Conservation (phyloP, 64 coral and sea anemone genomes). For the Orbicella faveolata region DNA sequence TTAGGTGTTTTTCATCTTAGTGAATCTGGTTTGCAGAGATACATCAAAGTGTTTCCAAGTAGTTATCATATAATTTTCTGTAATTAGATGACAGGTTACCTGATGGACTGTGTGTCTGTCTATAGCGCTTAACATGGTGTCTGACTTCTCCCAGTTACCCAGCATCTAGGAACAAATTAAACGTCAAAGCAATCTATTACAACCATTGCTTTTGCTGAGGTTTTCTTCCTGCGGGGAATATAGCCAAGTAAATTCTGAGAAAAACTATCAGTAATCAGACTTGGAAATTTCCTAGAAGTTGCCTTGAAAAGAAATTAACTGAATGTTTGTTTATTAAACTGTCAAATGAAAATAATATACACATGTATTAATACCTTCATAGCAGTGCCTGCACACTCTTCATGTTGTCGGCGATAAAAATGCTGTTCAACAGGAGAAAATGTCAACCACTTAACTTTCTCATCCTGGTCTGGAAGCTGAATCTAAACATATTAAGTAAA, state of each 20-base stretch:
- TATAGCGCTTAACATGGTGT: conserved; percentile 77
- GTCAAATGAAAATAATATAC: not conserved
- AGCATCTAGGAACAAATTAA: conserved; percentile 51
- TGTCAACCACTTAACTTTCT: conserved; percentile 69
- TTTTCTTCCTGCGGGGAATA: no score
- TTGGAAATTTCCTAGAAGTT: no score
- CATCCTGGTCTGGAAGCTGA: conserved; percentile 85
- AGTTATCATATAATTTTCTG: not conserved
- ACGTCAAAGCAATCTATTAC: no score
- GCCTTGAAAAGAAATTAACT: no score
- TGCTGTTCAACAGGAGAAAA: conserved; percentile 94
- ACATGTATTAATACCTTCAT: conserved; percentile 37
- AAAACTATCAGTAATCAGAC: no score
- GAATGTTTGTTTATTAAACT: no score
- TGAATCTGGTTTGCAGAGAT: no score
- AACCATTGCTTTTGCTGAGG: no score
- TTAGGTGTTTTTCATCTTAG: no score
- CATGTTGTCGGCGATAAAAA: conserved; percentile 92
- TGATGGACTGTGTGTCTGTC: conserved; percentile 82
- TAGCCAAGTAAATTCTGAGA: no score
- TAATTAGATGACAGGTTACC: conserved; percentile 15
- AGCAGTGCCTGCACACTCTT: conserved; percentile 82
- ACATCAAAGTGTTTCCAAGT: no score
- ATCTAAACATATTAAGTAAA: conserved; percentile 46
- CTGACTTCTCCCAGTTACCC: conserved; percentile 60